These are phyloP conservation scores for Euglossa dilemma DNA, from an alignment of 1,140 invertebrate genomes.

Conservation along the genomic window DNA sequence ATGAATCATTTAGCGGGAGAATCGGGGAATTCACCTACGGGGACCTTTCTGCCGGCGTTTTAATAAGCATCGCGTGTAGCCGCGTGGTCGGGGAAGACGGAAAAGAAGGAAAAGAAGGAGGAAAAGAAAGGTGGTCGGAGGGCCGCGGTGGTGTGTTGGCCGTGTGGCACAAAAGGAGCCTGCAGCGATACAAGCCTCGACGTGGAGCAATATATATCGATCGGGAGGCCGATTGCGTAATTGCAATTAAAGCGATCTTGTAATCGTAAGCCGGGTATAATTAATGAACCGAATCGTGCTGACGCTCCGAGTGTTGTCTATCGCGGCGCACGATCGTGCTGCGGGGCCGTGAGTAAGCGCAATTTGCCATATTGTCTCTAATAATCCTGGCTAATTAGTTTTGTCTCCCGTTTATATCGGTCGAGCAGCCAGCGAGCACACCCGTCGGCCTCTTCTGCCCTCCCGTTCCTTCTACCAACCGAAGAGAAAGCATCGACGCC, in stretches of 20 bases:
- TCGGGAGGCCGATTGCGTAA: constrained; percentile 64
- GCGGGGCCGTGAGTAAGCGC: constrained; percentile 61
- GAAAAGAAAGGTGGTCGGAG: background rate
- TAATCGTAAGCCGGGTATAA: constrained; percentile 70
- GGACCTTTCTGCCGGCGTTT: constrained; percentile 8
- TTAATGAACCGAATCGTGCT: constrained; percentile 72
- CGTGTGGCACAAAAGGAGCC: background rate
- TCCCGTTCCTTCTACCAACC: constrained; percentile 40
- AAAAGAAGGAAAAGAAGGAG: background rate
- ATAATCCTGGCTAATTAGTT: constrained; percentile 73
- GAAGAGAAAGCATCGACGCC: constrained; percentile 67
- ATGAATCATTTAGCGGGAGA: constrained; percentile 35
- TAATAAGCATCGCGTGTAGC: constrained; percentile 7
- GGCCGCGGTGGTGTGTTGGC: too few species aligned
- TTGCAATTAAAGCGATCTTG: constrained; percentile 72
- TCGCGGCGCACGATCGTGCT: constrained; percentile 64
- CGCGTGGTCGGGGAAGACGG: too few species aligned
- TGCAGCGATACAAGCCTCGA: constrained; percentile 4
- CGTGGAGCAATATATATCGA: constrained; percentile 57
- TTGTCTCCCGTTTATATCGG: constrained; percentile 68
- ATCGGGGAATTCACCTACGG: constrained; percentile 7
- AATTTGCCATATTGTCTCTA: constrained; percentile 72
- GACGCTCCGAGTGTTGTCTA: constrained; percentile 66
- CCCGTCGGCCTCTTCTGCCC: constrained; percentile 49
- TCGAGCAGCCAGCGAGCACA: constrained; percentile 32